These are phyloP conservation scores for Diglossa cyanea DNA, from an alignment of 2,797 vertebrate genomes.

Conservation along the genomic window DNA sequence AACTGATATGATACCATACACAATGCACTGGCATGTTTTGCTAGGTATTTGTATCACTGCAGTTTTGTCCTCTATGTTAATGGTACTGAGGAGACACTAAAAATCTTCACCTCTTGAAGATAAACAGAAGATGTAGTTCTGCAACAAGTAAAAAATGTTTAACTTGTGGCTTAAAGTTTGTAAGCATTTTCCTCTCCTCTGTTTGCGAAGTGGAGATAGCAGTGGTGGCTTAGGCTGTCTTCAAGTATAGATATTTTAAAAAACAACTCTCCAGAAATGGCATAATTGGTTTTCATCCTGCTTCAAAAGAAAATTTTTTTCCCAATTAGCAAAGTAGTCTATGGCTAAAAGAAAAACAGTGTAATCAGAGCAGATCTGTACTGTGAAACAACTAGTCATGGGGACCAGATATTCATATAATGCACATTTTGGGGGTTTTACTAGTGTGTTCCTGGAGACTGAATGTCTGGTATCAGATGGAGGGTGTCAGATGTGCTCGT, in stretches of 20 bases:
- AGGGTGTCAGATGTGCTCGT: not conserved
- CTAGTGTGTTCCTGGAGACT: not conserved
- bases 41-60: not conserved
- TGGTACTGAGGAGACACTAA: not conserved
- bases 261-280: not conserved
- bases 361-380: not conserved
- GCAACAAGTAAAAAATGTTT: not conserved
- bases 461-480: not conserved
- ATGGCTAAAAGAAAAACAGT: not conserved
- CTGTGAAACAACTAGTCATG: not conserved
- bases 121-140: not conserved
- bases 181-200: not conserved
- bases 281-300: not conserved
- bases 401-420: not conserved
- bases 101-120: not conserved
- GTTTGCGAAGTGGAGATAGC: not conserved
- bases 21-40: not conserved
- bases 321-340: not conserved
- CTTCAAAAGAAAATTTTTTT: not conserved
- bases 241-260: not conserved
- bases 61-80: not conserved
- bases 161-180: not conserved
- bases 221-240: not conserved
- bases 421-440: not conserved
- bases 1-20: not conserved